Evolutionary conservation across 2,888 invertebrate species (phyloP).

Genomic region (Pterostichus madidus): DNA sequence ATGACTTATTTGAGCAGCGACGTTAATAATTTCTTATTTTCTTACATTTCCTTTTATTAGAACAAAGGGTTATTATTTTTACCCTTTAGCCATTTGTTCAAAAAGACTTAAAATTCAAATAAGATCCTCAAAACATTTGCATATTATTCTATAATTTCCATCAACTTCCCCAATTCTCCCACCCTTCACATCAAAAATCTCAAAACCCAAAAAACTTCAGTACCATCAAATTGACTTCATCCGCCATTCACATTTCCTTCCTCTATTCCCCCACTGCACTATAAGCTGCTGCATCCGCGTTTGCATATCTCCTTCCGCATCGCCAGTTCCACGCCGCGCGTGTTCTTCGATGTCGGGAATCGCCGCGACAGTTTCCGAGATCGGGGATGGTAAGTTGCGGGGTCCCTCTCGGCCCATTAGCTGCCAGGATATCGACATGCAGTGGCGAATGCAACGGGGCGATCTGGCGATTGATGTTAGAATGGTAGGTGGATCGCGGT

Average conservation of each 20-base stretch:
- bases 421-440: slow-evolving; percentile 45
- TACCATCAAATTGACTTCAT: slow-evolving; percentile 32
- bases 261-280: slow-evolving; percentile 11
- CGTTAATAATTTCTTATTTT: no score
- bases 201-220: slow-evolving; percentile 21
- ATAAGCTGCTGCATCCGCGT: slow-evolving; percentile 40
- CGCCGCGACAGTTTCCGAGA: background rate
- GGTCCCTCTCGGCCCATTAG: slow-evolving; percentile 39
- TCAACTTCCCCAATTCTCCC: background rate
- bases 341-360: background rate
- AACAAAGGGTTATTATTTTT: no score
- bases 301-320: slow-evolving; percentile 44
- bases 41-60: no score
- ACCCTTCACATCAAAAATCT: slow-evolving; percentile 7
- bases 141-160: slow-evolving; percentile 8
- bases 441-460: slow-evolving; percentile 16
- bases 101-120: no score
- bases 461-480: slow-evolving; percentile 29
- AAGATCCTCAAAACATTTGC: background rate
- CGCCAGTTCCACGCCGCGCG: slow-evolving; percentile 23
- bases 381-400: background rate
- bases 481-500: background rate
- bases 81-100: no score
- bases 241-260: slow-evolving; percentile 36
- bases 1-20: no score